phyloP scores from a whole-genome alignment of 2,797 vertebrate species.

The Sebastes iracundus region DNA sequence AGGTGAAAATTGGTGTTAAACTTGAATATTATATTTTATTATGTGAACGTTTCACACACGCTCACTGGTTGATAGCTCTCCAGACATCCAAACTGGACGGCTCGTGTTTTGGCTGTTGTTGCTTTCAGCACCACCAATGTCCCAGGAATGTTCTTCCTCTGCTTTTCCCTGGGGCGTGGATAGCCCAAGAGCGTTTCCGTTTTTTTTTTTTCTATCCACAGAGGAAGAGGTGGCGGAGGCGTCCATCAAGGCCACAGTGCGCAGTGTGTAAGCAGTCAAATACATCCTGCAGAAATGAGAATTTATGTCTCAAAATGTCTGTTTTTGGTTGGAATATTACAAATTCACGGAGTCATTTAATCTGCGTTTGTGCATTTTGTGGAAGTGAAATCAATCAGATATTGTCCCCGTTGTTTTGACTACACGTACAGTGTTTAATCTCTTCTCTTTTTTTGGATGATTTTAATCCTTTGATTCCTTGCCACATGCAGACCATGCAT shows the following conservation, averaged over 20 bases:
- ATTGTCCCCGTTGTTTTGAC: neutral
- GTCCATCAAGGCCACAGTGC: neutral
- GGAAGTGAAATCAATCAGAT: neutral
- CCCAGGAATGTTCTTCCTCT: constrained; percentile 68
- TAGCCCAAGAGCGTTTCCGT: constrained; percentile 25
- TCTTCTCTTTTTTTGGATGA: neutral
- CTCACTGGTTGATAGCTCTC: neutral
- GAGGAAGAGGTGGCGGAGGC: constrained; percentile 13
- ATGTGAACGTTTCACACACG: neutral
- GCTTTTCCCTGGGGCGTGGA: constrained; percentile 32
- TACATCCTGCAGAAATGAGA: neutral
- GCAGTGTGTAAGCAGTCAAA: neutral
- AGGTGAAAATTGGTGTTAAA: neutral
- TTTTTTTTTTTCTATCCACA: neutral
- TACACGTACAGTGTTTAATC: neutral
- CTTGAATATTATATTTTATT: neutral
- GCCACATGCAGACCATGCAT: neutral
- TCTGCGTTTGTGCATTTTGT: neutral
- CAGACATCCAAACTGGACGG: neutral
- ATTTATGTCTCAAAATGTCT: neutral
- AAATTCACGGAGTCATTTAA: neutral
- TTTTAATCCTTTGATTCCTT: constrained; percentile 12
- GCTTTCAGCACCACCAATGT: constrained; percentile 5
- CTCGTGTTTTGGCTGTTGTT: constrained; percentile 11
- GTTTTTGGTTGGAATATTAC: neutral